Evolutionary conservation across 30 jellyfish, hydroid and myxozoan genomes (phyloP), one percentile per base, ranked within the genome.

Genomic region (Morbakka virulenta): DNA sequence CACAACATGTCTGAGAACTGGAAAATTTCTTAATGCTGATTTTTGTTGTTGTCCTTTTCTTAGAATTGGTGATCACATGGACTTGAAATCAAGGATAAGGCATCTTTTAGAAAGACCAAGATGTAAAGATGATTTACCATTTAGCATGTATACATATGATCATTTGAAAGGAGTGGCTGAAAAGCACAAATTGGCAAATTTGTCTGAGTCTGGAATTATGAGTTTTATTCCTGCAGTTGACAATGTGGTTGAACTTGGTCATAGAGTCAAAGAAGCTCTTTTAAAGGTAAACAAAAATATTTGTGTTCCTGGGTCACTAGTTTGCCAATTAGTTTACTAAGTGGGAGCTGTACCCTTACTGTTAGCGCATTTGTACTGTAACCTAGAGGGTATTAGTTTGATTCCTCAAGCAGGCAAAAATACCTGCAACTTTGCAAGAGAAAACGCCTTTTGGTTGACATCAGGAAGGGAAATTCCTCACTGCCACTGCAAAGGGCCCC

Each of bases 81-180:
- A 74, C 36, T 9, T 72, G 17, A 48, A 52, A 33, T 76, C 64
- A n/a, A 13, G 26, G 13, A 49, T 76, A 11, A 61, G 87, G 2
- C 70, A 50, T 1, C 86, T 63, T 4, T 26, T 75, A 28, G 74
- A 76, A 62, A 74, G 78, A 48, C 98, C 98, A 57, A 52, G 48
- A 48, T 92, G 98, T 75, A 52, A 64, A 0, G 1, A 76, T 1
- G 96, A 92, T 57, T 68, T 92, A 35, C 79, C 94, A 11, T 86
- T 92, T 73, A 92, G 98, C 61, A 92, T 92, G 98, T 35, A 80
- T 32, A 41, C 94, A 11, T 92, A 82, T 80, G 98, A 92, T 57
- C 98, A 92, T 62, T 67, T 92, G 21, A 86, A 84, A 28, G 96
- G 98, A 30, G 95, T 92, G 0, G 85, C 91, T 4, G 86, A 81